phyloP scores from a whole-genome alignment of 2,113 vertebrate species.

The Himantopus leucocephalus region DNA sequence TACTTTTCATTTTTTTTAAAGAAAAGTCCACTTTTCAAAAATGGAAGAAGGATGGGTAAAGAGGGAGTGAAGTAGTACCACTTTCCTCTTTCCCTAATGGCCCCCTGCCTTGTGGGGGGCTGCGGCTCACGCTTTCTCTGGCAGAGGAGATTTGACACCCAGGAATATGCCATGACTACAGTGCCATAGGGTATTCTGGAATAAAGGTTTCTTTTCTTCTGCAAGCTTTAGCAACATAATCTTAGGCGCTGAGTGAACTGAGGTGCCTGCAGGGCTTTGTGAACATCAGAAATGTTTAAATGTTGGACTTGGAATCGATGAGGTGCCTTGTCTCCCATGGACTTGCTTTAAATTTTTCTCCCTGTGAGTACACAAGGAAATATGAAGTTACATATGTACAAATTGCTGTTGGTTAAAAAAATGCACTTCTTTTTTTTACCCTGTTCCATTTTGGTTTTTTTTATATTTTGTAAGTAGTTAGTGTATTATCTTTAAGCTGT shows the following conservation, averaged over 20 bases:
- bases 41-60: neutral
- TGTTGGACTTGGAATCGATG: neutral
- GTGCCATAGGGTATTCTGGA: neutral
- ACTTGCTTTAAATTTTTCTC: neutral
- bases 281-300: neutral
- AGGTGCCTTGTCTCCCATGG: neutral
- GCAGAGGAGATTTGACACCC: neutral
- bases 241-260: neutral
- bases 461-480: neutral
- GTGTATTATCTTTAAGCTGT: neutral
- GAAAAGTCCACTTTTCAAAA: neutral
- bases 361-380: neutral
- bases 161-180: neutral
- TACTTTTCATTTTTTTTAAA: neutral
- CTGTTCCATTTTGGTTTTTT: neutral
- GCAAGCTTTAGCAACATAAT: neutral
- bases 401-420: neutral
- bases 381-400: rapidly evolving
- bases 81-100: neutral
- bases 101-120: neutral
- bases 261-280: neutral
- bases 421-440: neutral
- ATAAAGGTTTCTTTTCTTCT: neutral
- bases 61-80: neutral
- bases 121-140: neutral